Conservation (phyloP, 2,113 vertebrate species). For the Asarcornis scutulata region DNA sequence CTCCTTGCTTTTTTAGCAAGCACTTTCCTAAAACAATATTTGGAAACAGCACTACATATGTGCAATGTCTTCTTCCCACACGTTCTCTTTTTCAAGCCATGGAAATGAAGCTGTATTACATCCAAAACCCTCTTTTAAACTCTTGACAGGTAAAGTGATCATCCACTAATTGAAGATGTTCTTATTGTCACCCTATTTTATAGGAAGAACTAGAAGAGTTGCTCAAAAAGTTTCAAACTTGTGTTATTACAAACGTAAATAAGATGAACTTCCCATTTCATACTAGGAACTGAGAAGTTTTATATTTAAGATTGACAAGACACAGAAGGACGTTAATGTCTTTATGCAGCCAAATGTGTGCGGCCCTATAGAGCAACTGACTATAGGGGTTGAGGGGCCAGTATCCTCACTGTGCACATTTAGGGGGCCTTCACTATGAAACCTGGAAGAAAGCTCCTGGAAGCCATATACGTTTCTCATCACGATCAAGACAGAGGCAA, state of each 20-base stretch:
- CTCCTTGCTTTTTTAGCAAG: neutral
- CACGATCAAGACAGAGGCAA: neutral
- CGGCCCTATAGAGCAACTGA: neutral
- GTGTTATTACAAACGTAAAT: neutral
- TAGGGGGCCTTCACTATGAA: neutral
- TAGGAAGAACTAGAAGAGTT: neutral
- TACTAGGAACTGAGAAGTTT: neutral
- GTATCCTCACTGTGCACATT: neutral
- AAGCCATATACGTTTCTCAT: neutral
- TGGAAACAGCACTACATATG: neutral
- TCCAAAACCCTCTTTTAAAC: neutral
- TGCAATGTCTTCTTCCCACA: neutral
- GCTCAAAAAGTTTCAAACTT: neutral
- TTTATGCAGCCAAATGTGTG: neutral
- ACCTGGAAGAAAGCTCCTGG: neutral
- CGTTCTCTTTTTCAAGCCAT: neutral
- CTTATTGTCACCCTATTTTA: neutral
- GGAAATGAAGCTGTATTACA: neutral
- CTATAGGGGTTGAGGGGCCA: neutral
- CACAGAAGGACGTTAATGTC: neutral
- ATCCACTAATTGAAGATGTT: neutral
- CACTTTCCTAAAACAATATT: conserved; percentile 12
- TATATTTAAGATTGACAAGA: neutral
- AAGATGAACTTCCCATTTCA: neutral
- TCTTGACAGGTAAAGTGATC: neutral